Evolutionary conservation across 2,113 vertebrate species (phyloP).

Genomic region (Silurus meridionalis): DNA sequence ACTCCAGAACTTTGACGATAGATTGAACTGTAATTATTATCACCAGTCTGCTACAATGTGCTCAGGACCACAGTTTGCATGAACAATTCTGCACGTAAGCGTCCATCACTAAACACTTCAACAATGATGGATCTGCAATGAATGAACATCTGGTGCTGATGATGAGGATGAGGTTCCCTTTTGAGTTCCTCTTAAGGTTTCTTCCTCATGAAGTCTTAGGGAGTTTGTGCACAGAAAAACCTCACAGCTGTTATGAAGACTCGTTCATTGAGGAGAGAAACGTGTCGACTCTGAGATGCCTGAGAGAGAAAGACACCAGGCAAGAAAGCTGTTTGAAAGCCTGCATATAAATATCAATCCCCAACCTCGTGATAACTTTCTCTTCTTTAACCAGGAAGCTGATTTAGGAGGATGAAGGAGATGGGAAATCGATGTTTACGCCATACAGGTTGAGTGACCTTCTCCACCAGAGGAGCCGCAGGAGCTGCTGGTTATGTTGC

Average conservation of each 20-base stretch:
- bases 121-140: too few species aligned
- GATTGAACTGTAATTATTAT: too few species aligned
- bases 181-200: too few species aligned
- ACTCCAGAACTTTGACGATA: too few species aligned
- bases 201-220: too few species aligned
- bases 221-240: neutral
- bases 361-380: neutral
- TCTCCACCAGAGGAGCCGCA: slow-evolving; percentile 8
- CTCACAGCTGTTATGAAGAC: neutral
- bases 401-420: slow-evolving; percentile 19
- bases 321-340: neutral
- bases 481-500: slow-evolving; percentile 1
- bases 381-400: slow-evolving; percentile 24
- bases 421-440: slow-evolving; percentile 29
- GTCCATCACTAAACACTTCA: too few species aligned
- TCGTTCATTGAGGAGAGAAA: slow-evolving; percentile 1
- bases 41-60: too few species aligned
- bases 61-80: too few species aligned
- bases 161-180: too few species aligned
- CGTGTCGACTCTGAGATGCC: neutral
- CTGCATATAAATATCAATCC: neutral
- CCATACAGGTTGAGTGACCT: slow-evolving; percentile 14
- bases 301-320: neutral
- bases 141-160: too few species aligned
- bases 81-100: too few species aligned